Conservation (phyloP, 2,113 vertebrate genomes). For the Prietella phreatophila region DNA sequence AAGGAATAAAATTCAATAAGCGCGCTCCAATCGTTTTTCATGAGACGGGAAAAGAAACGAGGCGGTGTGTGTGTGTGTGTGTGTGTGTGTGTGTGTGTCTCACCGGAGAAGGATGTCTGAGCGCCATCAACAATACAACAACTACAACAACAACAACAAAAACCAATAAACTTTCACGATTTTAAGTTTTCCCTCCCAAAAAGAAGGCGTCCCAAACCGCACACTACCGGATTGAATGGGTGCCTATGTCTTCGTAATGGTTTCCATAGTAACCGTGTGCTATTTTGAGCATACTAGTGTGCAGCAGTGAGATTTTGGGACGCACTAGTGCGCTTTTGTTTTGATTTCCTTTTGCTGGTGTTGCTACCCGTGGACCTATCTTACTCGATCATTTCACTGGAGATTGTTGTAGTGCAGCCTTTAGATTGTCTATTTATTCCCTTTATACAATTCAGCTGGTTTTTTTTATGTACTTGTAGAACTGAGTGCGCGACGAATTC, state of each 20-base stretch:
- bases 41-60: constrained; percentile 77
- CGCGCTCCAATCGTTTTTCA: constrained; percentile 83
- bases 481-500: not conserved
- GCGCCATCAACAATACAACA: constrained; percentile 65
- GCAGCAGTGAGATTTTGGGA: not conserved
- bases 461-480: not conserved
- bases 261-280: not conserved
- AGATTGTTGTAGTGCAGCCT: no score
- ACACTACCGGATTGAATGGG: not conserved
- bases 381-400: not conserved
- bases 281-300: not conserved
- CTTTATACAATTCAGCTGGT: not conserved
- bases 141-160: not conserved
- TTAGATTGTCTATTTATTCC: not conserved
- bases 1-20: constrained; percentile 88
- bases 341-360: not conserved
- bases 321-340: not conserved
- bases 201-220: not conserved
- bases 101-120: constrained; percentile 61
- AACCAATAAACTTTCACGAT: constrained; percentile 29
- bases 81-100: constrained; percentile 60
- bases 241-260: not conserved
- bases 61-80: constrained; percentile 63
- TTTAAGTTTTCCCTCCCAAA: not conserved
- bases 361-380: not conserved